Conservation (phyloP, 2,797 vertebrate species). For the Threskiornis aethiopicus region DNA sequence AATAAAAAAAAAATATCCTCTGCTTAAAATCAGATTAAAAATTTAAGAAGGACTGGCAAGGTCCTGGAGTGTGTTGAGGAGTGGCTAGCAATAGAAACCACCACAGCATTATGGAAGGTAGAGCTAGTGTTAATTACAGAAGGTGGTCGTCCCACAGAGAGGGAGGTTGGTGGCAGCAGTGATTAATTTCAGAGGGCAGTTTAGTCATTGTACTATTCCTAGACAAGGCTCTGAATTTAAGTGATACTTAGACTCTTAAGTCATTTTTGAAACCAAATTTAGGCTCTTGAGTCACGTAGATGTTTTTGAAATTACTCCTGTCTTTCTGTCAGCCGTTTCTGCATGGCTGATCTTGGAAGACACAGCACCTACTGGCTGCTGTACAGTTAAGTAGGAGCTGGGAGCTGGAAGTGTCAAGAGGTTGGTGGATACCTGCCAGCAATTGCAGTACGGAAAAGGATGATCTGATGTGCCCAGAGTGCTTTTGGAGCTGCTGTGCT, state of each 20-base stretch:
- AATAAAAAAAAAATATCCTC: neutral
- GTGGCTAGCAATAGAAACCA: neutral
- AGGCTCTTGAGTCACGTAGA: neutral
- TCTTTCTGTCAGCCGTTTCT: constrained; percentile 19
- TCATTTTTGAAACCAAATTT: constrained; percentile 27
- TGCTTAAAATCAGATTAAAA: constrained; percentile 4
- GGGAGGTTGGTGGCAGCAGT: neutral
- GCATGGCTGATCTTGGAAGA: neutral
- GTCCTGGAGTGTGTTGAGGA: neutral
- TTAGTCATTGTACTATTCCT: constrained; percentile 40
- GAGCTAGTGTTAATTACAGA: neutral
- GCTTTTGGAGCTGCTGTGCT: neutral
- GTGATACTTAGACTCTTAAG: neutral
- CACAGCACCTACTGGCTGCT: neutral
- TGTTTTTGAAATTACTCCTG: constrained; percentile 7
- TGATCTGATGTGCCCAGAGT: neutral
- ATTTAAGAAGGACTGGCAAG: neutral
- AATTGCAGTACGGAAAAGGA: neutral
- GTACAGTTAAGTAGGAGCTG: neutral
- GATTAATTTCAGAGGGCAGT: constrained; percentile 31
- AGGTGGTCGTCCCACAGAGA: neutral
- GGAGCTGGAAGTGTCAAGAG: constrained; percentile 7
- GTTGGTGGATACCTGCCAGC: constrained; percentile 31
- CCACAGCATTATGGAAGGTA: neutral
- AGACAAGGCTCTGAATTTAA: constrained; percentile 23